Evolutionary conservation across 2,888 invertebrate genomes (phyloP).

Genomic region (Muscina levida): DNA sequence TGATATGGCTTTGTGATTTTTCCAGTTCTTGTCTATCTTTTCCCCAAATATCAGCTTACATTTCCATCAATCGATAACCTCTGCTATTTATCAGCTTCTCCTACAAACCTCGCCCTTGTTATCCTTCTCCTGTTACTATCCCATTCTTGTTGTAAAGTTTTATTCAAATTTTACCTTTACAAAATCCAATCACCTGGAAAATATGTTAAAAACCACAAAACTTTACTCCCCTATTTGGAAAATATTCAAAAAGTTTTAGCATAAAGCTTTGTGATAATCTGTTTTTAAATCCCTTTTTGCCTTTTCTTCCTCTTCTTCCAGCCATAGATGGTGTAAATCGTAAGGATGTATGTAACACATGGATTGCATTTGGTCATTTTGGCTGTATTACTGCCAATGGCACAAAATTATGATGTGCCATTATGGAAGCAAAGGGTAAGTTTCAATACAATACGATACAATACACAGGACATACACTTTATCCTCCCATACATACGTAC

Average conservation of each 20-base stretch:
- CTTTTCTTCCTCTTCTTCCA: conserved; percentile 1
- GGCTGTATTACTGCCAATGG: conserved; percentile 42
- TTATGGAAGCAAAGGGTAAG: conserved; percentile 78
- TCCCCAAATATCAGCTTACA: too few relatives aligned
- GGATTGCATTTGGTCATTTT: conserved; percentile 27
- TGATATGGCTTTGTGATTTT: too few relatives aligned
- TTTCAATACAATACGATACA: conserved; percentile 22
- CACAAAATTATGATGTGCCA: conserved; percentile 74
- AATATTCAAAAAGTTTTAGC: not conserved
- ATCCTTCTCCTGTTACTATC: not conserved
- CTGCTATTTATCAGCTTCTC: too few relatives aligned
- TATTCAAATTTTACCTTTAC: not conserved
- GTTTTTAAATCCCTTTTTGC: not conserved
- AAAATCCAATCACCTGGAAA: conserved; percentile 11
- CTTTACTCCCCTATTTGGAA: not conserved
- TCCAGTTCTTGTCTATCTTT: too few relatives aligned
- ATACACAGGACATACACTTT: too few relatives aligned
- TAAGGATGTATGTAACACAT: conserved; percentile 39
- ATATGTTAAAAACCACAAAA: conserved; percentile 2
- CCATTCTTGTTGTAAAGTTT: not conserved
- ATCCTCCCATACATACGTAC: too few relatives aligned
- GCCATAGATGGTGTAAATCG: conserved; percentile 32
- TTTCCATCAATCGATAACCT: too few relatives aligned
- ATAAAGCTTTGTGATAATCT: not conserved
- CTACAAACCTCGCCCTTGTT: not conserved